Base-by-base conservation (phyloP, 2,888 invertebrate genomes). In the Ectobius pallidus region DNA sequence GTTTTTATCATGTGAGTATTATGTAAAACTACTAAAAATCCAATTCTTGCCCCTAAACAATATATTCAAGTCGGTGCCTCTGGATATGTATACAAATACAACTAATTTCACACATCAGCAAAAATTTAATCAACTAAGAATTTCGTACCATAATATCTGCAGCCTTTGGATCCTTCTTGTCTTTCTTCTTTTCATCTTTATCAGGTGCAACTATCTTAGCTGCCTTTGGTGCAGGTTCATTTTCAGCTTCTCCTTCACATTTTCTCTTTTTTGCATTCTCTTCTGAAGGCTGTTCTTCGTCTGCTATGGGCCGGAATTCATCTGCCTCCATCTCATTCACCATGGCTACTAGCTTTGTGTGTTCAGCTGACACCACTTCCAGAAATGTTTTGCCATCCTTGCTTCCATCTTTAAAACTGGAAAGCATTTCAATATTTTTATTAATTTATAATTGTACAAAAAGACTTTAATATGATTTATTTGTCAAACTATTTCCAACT, bases 71-170 rank as follows among this genome's bases (percentile, higher is more conserved):
- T n/a, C n/a, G n/a, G n/a, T n/a, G n/a, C n/a, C n/a, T n/a, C n/a
- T n/a, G n/a, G n/a, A n/a, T n/a, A n/a, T n/a, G n/a, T n/a, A n/a
- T n/a, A n/a, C n/a, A n/a, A n/a, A n/a, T n/a, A n/a, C n/a, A n/a
- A n/a, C n/a, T n/a, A n/a, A n/a, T n/a, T n/a, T n/a, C n/a, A n/a
- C n/a, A n/a, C n/a, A n/a, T n/a, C n/a, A n/a, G n/a, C n/a, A n/a
- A n/a, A n/a, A n/a, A n/a, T n/a, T n/a, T n/a, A n/a, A n/a, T n/a
- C n/a, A n/a, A n/a, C n/a, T n/a, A n/a, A n/a, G n/a, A n/a, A n/a
- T 72, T 22, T 78, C 81, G 83, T 85, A 92, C 92, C 86, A 92
- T 89, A 75, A 92, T 89, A 81, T 92, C 92, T 1, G 90, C 87
- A 63, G 88, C 85, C 78, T 84, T 85, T 6, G 83, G 81, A 78